Evolutionary conservation across 2,797 vertebrate species (phyloP).

Genomic region (Spinus pinus): DNA sequence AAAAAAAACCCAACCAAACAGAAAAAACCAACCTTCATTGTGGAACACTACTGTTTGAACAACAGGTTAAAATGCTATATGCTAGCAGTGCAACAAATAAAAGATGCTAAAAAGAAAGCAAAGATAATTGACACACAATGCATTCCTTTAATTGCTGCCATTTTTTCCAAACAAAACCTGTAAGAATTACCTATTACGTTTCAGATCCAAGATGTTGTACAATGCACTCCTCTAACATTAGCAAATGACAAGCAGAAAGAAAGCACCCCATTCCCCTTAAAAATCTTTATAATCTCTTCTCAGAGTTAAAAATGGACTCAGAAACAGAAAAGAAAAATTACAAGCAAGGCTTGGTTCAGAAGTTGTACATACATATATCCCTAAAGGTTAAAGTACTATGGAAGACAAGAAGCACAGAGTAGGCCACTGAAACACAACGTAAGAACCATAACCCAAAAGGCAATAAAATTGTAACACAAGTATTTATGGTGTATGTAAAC

Average conservation of each 20-base stretch:
- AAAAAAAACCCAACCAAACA: background rate
- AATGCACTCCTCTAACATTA: background rate
- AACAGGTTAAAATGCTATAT: background rate
- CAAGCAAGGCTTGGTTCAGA: background rate
- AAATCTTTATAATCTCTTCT: background rate
- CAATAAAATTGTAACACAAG: background rate
- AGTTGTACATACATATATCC: background rate
- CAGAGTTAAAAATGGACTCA: background rate
- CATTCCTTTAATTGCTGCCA: background rate
- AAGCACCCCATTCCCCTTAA: background rate
- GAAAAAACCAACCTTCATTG: background rate
- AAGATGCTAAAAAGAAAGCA: background rate
- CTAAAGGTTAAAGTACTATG: background rate
- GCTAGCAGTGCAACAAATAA: background rate
- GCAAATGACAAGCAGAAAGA: background rate
- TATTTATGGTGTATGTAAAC: background rate
- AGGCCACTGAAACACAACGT: background rate
- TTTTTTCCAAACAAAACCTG: background rate
- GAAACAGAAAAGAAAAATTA: background rate
- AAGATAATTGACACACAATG: background rate
- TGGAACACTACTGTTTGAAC: background rate
- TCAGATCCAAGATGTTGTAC: background rate
- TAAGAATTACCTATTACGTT: background rate
- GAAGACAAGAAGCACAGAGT: background rate
- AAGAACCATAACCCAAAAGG: background rate